phyloP scores from a whole-genome alignment of 1,140 invertebrate genomes.

The Drosophila kurseongensis region DNA sequence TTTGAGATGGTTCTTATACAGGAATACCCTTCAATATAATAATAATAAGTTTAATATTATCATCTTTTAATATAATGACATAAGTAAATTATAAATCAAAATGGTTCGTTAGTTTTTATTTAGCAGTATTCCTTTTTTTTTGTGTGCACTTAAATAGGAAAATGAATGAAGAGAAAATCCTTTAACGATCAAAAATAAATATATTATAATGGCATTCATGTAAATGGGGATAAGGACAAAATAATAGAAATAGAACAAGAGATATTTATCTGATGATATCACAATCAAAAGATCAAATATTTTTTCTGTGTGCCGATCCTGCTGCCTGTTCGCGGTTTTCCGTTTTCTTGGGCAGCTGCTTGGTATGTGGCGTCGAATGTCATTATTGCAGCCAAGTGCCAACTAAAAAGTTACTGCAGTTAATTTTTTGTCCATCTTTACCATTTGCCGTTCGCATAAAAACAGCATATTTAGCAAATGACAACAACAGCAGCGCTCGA shows the following conservation, averaged over 20 bases:
- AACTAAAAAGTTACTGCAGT: conserved; percentile 84
- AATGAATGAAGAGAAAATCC: too few relatives aligned
- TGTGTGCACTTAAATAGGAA: too few relatives aligned
- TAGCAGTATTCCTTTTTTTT: too few relatives aligned
- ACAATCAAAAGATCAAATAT: background rate
- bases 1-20: too few relatives aligned
- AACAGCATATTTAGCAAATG: conserved; percentile 84
- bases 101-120: too few relatives aligned
- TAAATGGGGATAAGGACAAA: too few relatives aligned
- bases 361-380: conserved; percentile 84
- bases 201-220: too few relatives aligned
- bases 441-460: conserved; percentile 79
- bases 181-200: background rate
- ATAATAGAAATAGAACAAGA: background rate
- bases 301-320: conserved; percentile 22
- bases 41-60: too few relatives aligned
- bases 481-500: conserved; percentile 65
- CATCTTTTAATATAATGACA: too few relatives aligned
- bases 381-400: conserved; percentile 84
- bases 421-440: conserved; percentile 79
- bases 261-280: background rate
- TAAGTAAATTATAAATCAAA: too few relatives aligned
- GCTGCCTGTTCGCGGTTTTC: conserved; percentile 3
- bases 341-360: conserved; percentile 54
- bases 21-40: too few relatives aligned